phyloP scores from a whole-genome alignment of 2,797 vertebrate genomes.

The Pristis pectinata region DNA sequence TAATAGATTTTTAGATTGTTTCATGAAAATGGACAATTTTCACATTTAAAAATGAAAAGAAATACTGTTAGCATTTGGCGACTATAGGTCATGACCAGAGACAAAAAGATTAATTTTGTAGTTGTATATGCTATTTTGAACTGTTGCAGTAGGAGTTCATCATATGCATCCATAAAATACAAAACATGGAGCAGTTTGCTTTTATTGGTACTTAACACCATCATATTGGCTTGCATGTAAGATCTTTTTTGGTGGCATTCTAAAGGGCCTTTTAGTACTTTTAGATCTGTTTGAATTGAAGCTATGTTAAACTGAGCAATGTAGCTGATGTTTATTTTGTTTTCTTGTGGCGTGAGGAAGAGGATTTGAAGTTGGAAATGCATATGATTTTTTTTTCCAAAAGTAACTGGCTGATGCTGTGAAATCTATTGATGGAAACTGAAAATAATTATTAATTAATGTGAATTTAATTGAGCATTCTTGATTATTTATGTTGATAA shows the following conservation, averaged over 20 bases:
- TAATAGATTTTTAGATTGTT: background rate
- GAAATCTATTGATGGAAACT: background rate
- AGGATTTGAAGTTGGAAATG: background rate
- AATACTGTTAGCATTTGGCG: background rate
- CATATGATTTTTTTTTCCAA: background rate
- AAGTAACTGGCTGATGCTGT: background rate
- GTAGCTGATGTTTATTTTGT: background rate
- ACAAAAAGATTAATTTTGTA: background rate
- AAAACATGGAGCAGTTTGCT: too few species aligned
- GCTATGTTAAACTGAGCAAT: background rate
- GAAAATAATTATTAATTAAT: background rate
- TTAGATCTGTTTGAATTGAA: slow-evolving; percentile 8
- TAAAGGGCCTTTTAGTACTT: background rate
- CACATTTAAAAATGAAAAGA: background rate
- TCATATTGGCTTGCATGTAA: background rate
- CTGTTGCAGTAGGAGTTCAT: too few species aligned
- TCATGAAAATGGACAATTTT: background rate
- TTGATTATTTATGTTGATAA: background rate
- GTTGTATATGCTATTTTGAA: background rate
- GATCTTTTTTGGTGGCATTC: background rate
- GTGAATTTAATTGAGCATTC: background rate
- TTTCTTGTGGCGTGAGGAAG: background rate
- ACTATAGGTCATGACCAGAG: background rate
- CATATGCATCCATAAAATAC: background rate
- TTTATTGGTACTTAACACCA: background rate